phyloP scores from a whole-genome alignment of 2,888 invertebrate genomes.

The Cantharis nigra region DNA sequence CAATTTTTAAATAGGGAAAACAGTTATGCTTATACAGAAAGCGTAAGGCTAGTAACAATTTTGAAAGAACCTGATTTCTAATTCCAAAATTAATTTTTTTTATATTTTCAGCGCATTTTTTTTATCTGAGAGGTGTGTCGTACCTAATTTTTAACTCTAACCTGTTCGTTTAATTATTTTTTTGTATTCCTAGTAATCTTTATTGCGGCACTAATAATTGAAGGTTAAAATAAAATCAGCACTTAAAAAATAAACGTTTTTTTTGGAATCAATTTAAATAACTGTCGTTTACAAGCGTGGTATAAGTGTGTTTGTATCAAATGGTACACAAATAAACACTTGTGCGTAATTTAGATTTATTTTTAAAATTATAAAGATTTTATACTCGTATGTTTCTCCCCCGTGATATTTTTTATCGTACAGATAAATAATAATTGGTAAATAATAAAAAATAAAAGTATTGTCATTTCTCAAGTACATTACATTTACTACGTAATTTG shows the following conservation, averaged over 20 bases:
- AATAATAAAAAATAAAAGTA: not conserved
- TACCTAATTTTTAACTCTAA: not conserved
- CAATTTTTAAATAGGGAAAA: no score
- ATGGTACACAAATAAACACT: not conserved
- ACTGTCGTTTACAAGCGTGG: not conserved
- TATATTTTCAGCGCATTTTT: no score
- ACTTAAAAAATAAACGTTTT: not conserved
- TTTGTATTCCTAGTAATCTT: not conserved
- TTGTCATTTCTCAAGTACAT: not conserved
- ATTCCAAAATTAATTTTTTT: no score
- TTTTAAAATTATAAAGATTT: not conserved
- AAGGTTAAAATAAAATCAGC: not conserved
- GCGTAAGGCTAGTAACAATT: no score
- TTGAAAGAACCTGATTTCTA: no score
- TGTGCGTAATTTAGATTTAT: not conserved
- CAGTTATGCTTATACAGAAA: no score
- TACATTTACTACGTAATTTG: not conserved
- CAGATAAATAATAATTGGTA: not conserved
- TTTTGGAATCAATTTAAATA: not conserved
- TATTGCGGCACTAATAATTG: not conserved
- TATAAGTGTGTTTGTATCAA: not conserved
- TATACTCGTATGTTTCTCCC: not conserved
- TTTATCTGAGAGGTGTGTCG: not conserved
- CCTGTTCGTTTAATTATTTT: not conserved
- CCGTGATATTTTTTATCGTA: not conserved